phyloP scores from a whole-genome alignment of 2,113 vertebrate genomes.

The Hylia prasina region DNA sequence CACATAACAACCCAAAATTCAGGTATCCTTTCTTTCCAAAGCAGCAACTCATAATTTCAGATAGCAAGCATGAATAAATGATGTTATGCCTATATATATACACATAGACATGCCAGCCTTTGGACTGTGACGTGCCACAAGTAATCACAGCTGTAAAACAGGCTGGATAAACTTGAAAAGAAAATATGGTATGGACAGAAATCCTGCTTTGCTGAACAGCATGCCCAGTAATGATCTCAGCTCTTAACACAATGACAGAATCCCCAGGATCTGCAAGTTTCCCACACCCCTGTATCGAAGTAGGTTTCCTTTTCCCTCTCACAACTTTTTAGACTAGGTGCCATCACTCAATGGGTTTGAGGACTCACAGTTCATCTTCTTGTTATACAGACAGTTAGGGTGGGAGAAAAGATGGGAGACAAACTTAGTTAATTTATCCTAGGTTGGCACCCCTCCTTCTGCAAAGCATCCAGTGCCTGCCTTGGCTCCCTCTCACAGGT shows the following conservation, averaged over 20 bases:
- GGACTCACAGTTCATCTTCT: not conserved
- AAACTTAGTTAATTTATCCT: not conserved
- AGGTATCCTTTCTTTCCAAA: not conserved
- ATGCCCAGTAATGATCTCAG: not conserved
- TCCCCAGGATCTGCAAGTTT: not conserved
- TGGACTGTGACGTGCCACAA: not conserved
- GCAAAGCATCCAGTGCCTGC: not conserved
- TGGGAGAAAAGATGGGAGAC: not conserved
- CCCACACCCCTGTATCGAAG: not conserved
- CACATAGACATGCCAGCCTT: not conserved
- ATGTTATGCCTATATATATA: not conserved
- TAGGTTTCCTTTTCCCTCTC: not conserved
- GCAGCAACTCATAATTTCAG: not conserved
- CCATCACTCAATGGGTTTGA: not conserved
- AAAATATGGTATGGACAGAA: not conserved
- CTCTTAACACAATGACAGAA: not conserved
- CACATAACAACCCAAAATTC: not conserved
- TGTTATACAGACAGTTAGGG: not conserved
- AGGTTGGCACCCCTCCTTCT: not conserved
- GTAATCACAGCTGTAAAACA: conserved; percentile 1
- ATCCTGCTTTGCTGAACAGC: not conserved
- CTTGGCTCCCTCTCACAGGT: conserved; percentile 5
- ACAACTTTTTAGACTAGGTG: not conserved
- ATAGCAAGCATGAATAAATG: not conserved
- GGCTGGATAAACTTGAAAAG: not conserved